phyloP scores from a whole-genome alignment of 35 echinoderm and acorn worm species.

The Apostichopus parvimensis region DNA sequence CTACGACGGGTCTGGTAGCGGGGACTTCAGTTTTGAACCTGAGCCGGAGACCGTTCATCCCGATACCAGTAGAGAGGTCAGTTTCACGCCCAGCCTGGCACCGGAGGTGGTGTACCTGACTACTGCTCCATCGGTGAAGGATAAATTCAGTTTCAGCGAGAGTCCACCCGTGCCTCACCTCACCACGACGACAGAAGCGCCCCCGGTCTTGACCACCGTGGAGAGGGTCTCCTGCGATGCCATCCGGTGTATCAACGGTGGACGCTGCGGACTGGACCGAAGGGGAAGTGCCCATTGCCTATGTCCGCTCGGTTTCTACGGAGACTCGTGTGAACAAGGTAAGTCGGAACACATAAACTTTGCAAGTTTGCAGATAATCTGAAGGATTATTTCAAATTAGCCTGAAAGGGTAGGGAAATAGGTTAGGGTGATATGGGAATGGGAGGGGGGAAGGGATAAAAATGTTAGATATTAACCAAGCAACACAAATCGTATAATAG shows the following conservation, averaged over 20 bases:
- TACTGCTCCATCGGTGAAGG: neutral
- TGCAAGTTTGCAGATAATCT: too few relatives aligned
- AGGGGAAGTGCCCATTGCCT: slow-evolving; percentile 25
- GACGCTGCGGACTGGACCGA: slow-evolving; percentile 22
- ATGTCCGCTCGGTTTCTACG: slow-evolving; percentile 36
- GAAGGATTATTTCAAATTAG: too few relatives aligned
- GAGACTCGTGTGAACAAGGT: slow-evolving; percentile 33
- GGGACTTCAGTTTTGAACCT: neutral
- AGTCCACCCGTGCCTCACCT: neutral
- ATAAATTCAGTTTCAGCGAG: neutral
- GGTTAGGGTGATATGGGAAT: too few relatives aligned
- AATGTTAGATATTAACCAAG: too few relatives aligned
- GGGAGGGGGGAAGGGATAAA: too few relatives aligned
- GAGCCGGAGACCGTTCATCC: neutral
- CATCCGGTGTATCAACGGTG: slow-evolving; percentile 20
- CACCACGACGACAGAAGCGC: neutral
- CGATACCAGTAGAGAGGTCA: neutral
- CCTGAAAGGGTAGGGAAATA: too few relatives aligned
- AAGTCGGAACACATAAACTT: neutral
- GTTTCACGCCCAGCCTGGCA: neutral
- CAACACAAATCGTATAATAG: too few relatives aligned
- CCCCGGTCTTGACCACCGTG: neutral
- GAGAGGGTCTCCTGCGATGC: slow-evolving; percentile 13
- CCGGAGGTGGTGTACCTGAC: neutral
- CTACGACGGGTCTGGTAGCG: slow-evolving; percentile 11